These are phyloP conservation scores for Palloptera scutellata DNA, from an alignment of 2,888 invertebrate genomes.

Conservation along the genomic window DNA sequence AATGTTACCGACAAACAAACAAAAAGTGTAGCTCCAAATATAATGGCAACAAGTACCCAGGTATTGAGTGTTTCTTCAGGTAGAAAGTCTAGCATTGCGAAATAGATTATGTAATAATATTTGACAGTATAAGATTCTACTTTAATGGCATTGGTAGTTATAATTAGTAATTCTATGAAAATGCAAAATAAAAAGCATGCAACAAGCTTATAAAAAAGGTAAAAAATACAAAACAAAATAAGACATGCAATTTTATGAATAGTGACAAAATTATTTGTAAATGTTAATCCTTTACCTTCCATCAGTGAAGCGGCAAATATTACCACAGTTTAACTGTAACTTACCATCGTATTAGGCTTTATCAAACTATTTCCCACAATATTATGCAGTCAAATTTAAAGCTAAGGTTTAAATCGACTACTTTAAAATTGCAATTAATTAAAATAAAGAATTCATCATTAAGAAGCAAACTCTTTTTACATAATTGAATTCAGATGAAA, in stretches of 20 bases:
- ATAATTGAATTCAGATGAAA: too few relatives aligned
- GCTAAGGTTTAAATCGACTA: too few relatives aligned
- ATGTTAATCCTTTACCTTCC: too few relatives aligned
- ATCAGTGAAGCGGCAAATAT: too few relatives aligned
- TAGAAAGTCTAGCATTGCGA: constrained; percentile 49
- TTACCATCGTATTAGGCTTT: too few relatives aligned
- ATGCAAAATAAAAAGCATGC: background rate
- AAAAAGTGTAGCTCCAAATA: constrained; percentile 58
- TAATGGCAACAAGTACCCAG: constrained; percentile 61
- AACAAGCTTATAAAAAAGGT: background rate
- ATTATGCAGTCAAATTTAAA: too few relatives aligned
- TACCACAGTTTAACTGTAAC: too few relatives aligned
- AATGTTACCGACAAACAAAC: constrained; percentile 72
- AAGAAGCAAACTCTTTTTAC: too few relatives aligned
- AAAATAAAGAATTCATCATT: too few relatives aligned
- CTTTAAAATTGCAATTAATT: too few relatives aligned
- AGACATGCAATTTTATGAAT: background rate
- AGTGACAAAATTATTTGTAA: background rate
- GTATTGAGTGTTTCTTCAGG: constrained; percentile 56
- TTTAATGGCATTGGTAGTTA: background rate
- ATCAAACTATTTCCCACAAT: too few relatives aligned
- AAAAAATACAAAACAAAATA: background rate
- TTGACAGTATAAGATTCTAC: background rate
- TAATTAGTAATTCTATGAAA: background rate
- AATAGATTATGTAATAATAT: background rate